Base-by-base conservation (phyloP, 1,140 invertebrate species). In the Drosophila parabipectinata region DNA sequence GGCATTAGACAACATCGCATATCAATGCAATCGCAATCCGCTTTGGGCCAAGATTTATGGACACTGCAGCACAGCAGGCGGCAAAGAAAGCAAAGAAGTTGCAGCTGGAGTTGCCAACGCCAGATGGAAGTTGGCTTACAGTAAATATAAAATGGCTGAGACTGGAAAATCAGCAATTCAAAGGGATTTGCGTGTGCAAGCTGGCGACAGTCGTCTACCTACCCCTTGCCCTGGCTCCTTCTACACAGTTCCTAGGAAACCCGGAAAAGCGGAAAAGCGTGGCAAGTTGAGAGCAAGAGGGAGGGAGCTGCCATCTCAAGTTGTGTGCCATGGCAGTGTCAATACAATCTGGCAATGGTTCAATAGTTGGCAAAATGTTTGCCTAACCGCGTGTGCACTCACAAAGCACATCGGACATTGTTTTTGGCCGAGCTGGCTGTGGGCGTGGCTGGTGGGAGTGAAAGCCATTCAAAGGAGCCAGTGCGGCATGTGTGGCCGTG, bases 341-440 rank as follows among this genome's bases (percentile, higher is more conserved):
- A 87, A 88, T 87, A 83, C 83, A 79, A 87, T 79, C 75, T 82
- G 61, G 83, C 83, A 87, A 77, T 83, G 79, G 83, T 87, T 87
- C 83, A 88, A 87, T 87, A 76, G 83, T 88, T 87, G 83, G 77
- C 67, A 88, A 88, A 88, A 87, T 88, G 83, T 87, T 87, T 87
- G 83, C 60, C 76, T 83, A 87, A 87, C 83, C 83, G 76, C 83
- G 75, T 87, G 77, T 66, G 71, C 79, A 79, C 79, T 73, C 79
- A 79, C 79, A 83, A 83, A 72, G 75, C 79, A 63, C 79, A 71
- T 37, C 55, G 79, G 61, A 80, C 81, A 77, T 76, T 69, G 66
- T 68, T 69, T 69, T 69, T 55, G 66, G 63, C 68, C 64, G 48
- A 21, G 28, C 21, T 18, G 50, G 60, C 8, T 12, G 51, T 5